A percentile compares a stretch with the other conserved stretches of the same genome.
Evolutionary conservation across 2,113 vertebrate species (phyloP).

Genomic region (Edolisoma coerulescens): DNA sequence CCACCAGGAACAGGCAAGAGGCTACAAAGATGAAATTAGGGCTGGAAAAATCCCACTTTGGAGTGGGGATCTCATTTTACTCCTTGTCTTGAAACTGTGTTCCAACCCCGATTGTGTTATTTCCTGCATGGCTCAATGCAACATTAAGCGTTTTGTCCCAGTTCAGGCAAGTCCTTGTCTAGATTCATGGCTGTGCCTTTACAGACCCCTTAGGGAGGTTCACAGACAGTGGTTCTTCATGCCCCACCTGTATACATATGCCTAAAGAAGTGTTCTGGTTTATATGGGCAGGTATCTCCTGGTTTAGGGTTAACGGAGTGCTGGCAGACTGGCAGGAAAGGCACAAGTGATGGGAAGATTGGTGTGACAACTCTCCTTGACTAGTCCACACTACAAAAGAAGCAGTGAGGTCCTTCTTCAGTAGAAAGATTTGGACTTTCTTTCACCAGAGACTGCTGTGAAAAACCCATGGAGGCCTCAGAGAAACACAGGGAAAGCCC

Average conservation of each 20-base stretch:
- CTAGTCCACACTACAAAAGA: background rate
- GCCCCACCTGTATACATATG: background rate
- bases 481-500: background rate
- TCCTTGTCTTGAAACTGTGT: background rate
- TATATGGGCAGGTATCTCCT: background rate
- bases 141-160: rapidly evolving
- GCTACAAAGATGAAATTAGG: background rate
- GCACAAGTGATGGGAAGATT: background rate
- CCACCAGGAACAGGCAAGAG: background rate
- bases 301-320: background rate
- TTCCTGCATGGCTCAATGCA: background rate
- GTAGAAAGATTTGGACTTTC: background rate
- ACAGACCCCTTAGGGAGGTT: background rate
- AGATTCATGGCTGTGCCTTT: background rate
- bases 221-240: background rate
- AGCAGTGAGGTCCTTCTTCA: background rate
- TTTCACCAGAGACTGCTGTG: background rate
- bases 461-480: background rate
- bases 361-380: background rate
- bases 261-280: background rate
- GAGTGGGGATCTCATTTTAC: background rate
- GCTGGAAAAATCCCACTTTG: background rate
- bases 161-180: background rate
- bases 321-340: background rate
- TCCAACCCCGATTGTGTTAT: background rate